Evolutionary conservation across 2,797 vertebrate genomes (phyloP).

Genomic region (Phalloptychus januarius): DNA sequence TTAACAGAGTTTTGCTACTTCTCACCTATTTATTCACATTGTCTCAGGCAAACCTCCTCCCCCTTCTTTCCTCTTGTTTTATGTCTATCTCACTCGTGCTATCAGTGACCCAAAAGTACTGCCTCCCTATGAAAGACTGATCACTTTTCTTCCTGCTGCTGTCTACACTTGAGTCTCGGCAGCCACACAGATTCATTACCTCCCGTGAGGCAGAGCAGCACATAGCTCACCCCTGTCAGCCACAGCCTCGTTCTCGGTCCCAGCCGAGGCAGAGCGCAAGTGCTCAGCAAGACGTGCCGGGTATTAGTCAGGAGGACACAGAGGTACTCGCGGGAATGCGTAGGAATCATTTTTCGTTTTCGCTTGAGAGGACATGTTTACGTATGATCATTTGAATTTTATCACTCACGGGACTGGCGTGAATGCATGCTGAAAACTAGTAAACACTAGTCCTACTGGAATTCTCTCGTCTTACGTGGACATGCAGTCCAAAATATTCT

Average conservation of each 20-base stretch:
- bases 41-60: neutral
- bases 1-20: neutral
- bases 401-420: neutral
- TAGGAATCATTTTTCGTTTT: conserved; percentile 34
- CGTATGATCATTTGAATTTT: conserved; percentile 18
- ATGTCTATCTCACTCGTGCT: conserved; percentile 25
- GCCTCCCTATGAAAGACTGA: conserved; percentile 63
- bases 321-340: conserved; percentile 19
- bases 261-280: conserved; percentile 37
- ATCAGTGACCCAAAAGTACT: conserved; percentile 45
- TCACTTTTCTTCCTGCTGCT: conserved; percentile 65
- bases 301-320: conserved; percentile 55
- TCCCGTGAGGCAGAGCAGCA: conserved; percentile 54
- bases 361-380: conserved; percentile 26
- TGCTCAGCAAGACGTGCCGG: conserved; percentile 43
- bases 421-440: conserved; percentile 6
- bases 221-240: conserved; percentile 64
- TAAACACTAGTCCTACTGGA: neutral
- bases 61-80: neutral
- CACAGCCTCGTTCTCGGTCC: conserved; percentile 42
- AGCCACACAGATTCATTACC: conserved; percentile 69
- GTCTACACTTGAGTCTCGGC: conserved; percentile 57
- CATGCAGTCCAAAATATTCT: neutral
- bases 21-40: conserved; percentile 1
- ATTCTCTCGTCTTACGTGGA: neutral